Base-by-base conservation (phyloP, 2,888 invertebrate genomes). In the Rapana venosa region DNA sequence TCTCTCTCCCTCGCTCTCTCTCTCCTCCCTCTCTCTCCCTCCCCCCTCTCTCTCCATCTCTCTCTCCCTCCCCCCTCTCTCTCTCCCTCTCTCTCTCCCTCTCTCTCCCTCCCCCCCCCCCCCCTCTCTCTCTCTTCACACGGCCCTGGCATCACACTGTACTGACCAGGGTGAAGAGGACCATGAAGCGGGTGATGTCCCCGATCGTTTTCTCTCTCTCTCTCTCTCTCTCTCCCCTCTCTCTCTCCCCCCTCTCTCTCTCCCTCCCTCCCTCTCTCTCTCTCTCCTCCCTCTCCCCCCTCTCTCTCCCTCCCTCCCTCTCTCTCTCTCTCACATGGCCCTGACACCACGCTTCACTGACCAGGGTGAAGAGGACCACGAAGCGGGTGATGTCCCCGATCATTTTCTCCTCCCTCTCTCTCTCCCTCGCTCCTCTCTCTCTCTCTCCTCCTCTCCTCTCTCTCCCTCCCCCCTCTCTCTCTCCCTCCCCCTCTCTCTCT, bases 121-220 rank as follows among this genome's bases (percentile, higher is more conserved):
- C 26, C 26, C 22, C 70, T 70, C 70, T 70, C 70, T 70, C 70
- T 70, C 70, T 70, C 5, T 70, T n/a, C n/a, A n/a, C n/a, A n/a
- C n/a, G n/a, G n/a, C n/a, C n/a, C n/a, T n/a, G n/a, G n/a, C n/a
- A n/a, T n/a, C n/a, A n/a, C n/a, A n/a, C n/a, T n/a, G 8, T 1
- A 93, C 95, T 93, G 91, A 96, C 96, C 93, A 96, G 92, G 30
- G 95, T 95, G 92, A 96, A 96, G 84, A 96, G 94, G 91, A 96
- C 96, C 94, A 96, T 95, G 92, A 96, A 96, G 58, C 96, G 93
- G 26, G 96, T 96, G 89, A 96, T 96, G 92, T 96, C 96, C 70
- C 26, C 70, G 20, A 20, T 70, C 70, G 20, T 26, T 70, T 26
- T 70, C 70, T 70, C 70, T 70, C 70, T n/a, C n/a, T n/a, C n/a